phyloP scores from a whole-genome alignment of 1,140 invertebrate genomes.

The Eumeta japonica region DNA sequence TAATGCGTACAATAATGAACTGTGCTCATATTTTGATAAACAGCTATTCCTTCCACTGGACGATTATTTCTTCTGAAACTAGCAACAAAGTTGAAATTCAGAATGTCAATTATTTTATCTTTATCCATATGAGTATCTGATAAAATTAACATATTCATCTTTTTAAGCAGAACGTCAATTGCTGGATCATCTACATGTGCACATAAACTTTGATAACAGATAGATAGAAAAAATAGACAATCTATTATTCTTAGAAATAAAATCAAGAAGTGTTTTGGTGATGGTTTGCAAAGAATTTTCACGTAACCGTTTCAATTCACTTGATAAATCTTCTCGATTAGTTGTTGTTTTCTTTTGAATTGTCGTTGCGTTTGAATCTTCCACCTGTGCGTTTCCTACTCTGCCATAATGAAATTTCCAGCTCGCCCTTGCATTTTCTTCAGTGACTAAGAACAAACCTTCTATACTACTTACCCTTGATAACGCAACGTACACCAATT shows the following conservation, averaged over 20 bases:
- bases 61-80: not conserved
- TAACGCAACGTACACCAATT: slow-evolving; percentile 28
- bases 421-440: not conserved
- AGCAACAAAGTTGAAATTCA: not conserved
- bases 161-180: not conserved
- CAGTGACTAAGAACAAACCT: slow-evolving; percentile 17
- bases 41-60: not conserved
- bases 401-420: not conserved
- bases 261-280: not conserved
- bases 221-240: not conserved
- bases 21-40: not conserved
- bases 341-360: not conserved
- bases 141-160: not conserved
- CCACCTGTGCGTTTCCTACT: not conserved
- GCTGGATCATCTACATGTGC: not conserved
- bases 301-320: not conserved
- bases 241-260: not conserved
- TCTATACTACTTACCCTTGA: slow-evolving; percentile 25
- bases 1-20: not conserved
- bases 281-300: not conserved
- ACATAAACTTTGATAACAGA: slow-evolving; percentile 1
- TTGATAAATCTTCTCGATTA: not conserved
- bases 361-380: not conserved
- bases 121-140: not conserved
- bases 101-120: not conserved